Evolutionary conservation across 2,797 vertebrate genomes (phyloP), one percentile per base, ranked within the genome.

Genomic region (Sphaeramia orbicularis): DNA sequence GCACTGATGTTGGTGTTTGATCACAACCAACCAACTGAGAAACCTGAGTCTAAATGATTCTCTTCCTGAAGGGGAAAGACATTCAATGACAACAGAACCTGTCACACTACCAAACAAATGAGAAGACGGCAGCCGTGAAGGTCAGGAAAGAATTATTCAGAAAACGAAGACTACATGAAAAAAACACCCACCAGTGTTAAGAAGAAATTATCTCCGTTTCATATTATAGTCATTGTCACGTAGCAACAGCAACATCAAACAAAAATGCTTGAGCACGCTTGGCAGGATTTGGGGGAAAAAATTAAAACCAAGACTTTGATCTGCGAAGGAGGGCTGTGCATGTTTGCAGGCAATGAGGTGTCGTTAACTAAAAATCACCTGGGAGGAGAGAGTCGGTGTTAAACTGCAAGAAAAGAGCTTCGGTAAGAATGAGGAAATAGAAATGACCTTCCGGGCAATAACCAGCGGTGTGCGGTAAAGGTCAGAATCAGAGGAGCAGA

Each of bases 381-480:
- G 56, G 58, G 43, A 59, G n/a, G 54, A 57, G 80, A 79, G 64
- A 48, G 32, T 10, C 42, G 38, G 66, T 47, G 18, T 78, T 67
- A 77, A 85, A 65, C 64, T 54, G 40, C 47, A 58, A 53, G 27
- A 59, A 59, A 70, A 56, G 47, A 15, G 6, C 62, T 51, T 21
- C 21, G 30, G 65, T 70, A 45, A 68, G 68, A 83, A 57, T 10
- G 45, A 71, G 70, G 65, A 80, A 82, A 88, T 77, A 71, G 59
- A 74, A 82, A 72, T 66, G 52, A 84, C 83, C 72, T 79, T 75
- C 62, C 55, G 59, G 71, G 41, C 30, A 71, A 54, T 44, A 72
- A 76, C 53, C 64, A 64, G 52, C 59, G 10, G 19, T 7, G 30
- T 55, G 36, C 19, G 58, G 36, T 67, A 80, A 79, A 77, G 80